phyloP scores from a whole-genome alignment of 1,140 invertebrate genomes.

The Dendroctonus ponderosae region DNA sequence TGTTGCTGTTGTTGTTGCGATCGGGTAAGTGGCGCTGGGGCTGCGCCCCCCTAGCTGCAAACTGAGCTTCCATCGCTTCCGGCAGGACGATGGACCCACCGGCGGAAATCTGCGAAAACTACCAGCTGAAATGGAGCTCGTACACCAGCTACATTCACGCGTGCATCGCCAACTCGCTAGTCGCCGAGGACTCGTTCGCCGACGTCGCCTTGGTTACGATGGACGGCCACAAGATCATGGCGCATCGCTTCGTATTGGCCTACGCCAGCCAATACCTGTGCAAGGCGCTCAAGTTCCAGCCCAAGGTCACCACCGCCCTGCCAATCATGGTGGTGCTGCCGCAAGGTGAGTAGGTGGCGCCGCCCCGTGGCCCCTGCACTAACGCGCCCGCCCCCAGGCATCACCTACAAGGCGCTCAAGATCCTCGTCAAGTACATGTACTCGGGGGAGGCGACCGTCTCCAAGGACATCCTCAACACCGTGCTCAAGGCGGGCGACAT shows the following conservation, averaged over 20 bases:
- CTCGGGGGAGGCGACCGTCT: slow-evolving; percentile 77
- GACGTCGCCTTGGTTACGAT: slow-evolving; percentile 80
- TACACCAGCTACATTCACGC: slow-evolving; percentile 76
- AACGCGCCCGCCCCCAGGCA: slow-evolving; percentile 49
- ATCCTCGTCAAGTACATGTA: slow-evolving; percentile 84
- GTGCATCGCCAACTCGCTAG: slow-evolving; percentile 73
- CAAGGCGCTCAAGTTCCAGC: slow-evolving; percentile 56
- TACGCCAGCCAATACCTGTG: slow-evolving; percentile 66
- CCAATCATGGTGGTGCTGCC: slow-evolving; percentile 74
- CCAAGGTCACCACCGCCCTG: slow-evolving; percentile 58
- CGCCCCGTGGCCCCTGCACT: neutral
- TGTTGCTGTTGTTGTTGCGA: too few relatives aligned
- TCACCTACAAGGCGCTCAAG: slow-evolving; percentile 73
- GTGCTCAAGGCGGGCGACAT: slow-evolving; percentile 77
- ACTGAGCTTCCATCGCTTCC: too few relatives aligned
- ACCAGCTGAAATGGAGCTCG: slow-evolving; percentile 84
- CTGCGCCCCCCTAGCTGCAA: too few relatives aligned
- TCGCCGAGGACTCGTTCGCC: slow-evolving; percentile 72
- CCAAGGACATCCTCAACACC: slow-evolving; percentile 75
- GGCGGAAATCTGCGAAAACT: slow-evolving; percentile 61
- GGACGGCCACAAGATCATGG: slow-evolving; percentile 77
- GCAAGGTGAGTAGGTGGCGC: slow-evolving; percentile 50
- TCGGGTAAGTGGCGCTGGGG: too few relatives aligned
- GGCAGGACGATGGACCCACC: slow-evolving; percentile 35
- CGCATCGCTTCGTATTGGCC: slow-evolving; percentile 82